These are phyloP conservation scores for Sparus aurata DNA, from an alignment of 2,797 vertebrate genomes.

Conservation along the genomic window DNA sequence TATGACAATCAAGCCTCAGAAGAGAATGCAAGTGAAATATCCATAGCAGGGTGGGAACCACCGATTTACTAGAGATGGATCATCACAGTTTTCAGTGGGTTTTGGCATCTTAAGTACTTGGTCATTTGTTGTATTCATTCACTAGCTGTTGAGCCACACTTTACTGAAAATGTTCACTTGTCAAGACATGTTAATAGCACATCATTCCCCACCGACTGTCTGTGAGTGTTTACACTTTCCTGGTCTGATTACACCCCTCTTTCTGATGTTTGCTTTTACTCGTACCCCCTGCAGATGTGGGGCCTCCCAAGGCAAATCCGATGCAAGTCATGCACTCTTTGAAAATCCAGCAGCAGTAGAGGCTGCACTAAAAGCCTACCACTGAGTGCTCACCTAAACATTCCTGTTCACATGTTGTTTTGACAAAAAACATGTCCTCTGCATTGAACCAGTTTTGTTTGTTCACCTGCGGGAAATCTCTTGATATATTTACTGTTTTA, in stretches of 20 bases:
- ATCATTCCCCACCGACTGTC: slow-evolving; percentile 16
- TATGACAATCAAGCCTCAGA: not conserved
- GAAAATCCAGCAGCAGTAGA: slow-evolving; percentile 31
- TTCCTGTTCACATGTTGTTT: slow-evolving; percentile 11
- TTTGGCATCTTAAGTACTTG: too few species aligned
- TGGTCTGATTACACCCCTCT: slow-evolving; percentile 22
- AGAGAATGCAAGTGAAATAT: not conserved
- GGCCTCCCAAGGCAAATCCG: slow-evolving; percentile 39
- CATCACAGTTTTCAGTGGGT: not conserved
- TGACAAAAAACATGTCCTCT: slow-evolving; percentile 24
- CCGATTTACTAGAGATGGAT: too few species aligned
- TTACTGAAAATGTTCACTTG: not conserved
- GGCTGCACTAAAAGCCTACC: slow-evolving; percentile 28
- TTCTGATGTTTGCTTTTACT: slow-evolving; percentile 35
- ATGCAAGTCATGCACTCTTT: slow-evolving; percentile 19
- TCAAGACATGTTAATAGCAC: not conserved
- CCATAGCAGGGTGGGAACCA: not conserved
- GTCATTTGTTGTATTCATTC: not conserved
- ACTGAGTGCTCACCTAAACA: not conserved
- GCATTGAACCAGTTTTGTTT: slow-evolving; percentile 1
- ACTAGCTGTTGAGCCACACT: not conserved
- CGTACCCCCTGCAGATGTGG: slow-evolving; percentile 15
- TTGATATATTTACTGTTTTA: not conserved
- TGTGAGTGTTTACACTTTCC: slow-evolving; percentile 22
- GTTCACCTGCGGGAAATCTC: not conserved